Conservation (phyloP, 37 sponge, comb jelly and placozoan species). For the Tethya wilhelma region DNA sequence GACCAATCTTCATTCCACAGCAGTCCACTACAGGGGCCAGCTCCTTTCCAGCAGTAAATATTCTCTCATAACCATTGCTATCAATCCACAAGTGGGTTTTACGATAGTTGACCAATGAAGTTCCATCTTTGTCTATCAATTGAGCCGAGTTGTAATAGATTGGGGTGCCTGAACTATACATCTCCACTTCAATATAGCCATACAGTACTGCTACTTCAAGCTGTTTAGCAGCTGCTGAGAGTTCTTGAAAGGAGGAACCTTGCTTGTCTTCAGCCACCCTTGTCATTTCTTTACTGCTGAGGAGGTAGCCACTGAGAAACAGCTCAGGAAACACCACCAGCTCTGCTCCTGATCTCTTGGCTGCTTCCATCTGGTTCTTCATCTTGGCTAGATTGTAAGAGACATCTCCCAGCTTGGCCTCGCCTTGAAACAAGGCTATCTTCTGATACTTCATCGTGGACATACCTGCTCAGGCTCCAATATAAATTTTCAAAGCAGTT, state of each 20-base stretch:
- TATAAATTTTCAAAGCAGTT: too few species aligned
- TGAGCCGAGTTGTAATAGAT: slow-evolving; percentile 58
- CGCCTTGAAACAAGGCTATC: slow-evolving; percentile 60
- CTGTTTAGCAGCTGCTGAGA: slow-evolving; percentile 46
- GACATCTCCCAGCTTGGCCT: slow-evolving; percentile 16
- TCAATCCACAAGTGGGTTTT: slow-evolving; percentile 56
- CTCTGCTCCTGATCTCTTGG: slow-evolving; percentile 27
- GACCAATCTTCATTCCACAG: slow-evolving; percentile 60
- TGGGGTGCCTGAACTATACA: background rate
- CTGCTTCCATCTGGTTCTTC: slow-evolving; percentile 42
- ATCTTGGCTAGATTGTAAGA: slow-evolving; percentile 38
- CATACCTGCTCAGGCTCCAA: too few species aligned
- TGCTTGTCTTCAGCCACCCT: slow-evolving; percentile 35
- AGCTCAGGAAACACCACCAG: slow-evolving; percentile 67
- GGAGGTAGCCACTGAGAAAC: slow-evolving; percentile 45
- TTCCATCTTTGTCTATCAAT: slow-evolving; percentile 58
- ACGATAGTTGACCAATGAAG: slow-evolving; percentile 44
- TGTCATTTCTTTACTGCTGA: slow-evolving; percentile 32
- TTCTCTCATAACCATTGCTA: background rate
- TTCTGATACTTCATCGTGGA: too few species aligned
- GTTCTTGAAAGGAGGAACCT: slow-evolving; percentile 43
- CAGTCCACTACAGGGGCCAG: slow-evolving; percentile 26
- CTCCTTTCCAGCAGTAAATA: slow-evolving; percentile 45
- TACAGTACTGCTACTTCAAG: slow-evolving; percentile 41
- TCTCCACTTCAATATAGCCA: slow-evolving; percentile 58